Evolutionary conservation across 2,113 vertebrate genomes (phyloP).

Genomic region (Xenus cinereus): DNA sequence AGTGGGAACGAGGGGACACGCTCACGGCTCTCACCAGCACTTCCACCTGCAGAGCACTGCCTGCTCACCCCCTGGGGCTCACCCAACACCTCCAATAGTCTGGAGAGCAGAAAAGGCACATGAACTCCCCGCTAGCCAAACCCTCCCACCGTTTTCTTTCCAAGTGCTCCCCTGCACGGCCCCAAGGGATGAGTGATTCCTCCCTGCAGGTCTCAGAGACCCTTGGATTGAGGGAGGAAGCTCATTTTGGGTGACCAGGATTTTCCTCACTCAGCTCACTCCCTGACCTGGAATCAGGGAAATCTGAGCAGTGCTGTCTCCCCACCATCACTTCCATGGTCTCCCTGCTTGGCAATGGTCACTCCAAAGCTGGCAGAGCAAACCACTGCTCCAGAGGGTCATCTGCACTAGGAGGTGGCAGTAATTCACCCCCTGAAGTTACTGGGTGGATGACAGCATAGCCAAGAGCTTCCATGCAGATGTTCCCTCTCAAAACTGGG

Average conservation of each 20-base stretch:
- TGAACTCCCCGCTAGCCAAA: not conserved
- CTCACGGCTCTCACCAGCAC: accelerated
- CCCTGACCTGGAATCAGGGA: not conserved
- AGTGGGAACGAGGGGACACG: accelerated
- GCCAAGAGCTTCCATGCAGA: not conserved
- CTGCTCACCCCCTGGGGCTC: accelerated
- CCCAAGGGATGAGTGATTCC: not conserved
- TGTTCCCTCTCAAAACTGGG: not conserved
- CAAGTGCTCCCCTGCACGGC: not conserved
- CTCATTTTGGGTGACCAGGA: not conserved
- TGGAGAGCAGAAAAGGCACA: not conserved
- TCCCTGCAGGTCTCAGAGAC: not conserved
- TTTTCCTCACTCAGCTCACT: not conserved
- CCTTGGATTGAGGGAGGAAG: not conserved
- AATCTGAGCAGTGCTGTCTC: not conserved
- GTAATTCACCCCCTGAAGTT: not conserved
- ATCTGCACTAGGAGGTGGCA: not conserved
- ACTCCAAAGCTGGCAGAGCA: not conserved
- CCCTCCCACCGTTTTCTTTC: not conserved
- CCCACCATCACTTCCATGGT: too few relatives aligned
- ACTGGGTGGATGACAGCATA: not conserved
- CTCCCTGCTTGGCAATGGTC: not conserved
- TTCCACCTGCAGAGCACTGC: not conserved
- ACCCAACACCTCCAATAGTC: not conserved
- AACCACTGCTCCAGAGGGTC: not conserved